Percentiles rank a stretch among this genome's conserved stretches.
These are phyloP conservation scores for Papilio xuthus DNA, from an alignment of 1,140 invertebrate species.

Conservation along the genomic window DNA sequence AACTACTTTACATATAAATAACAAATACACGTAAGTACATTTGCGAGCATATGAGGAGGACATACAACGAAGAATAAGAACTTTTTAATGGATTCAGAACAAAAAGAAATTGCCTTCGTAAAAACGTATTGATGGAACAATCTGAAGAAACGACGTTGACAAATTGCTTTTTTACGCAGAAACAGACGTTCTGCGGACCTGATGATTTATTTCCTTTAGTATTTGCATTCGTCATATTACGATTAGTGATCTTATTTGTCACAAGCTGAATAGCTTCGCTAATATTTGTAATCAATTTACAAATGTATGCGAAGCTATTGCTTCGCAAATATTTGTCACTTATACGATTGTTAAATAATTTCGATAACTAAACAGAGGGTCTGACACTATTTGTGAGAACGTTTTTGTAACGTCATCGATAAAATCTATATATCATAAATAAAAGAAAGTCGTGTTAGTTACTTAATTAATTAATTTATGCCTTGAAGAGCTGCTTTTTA, in stretches of 20 bases:
- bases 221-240: slow-evolving; percentile 34
- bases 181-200: slow-evolving; percentile 24
- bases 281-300: too few relatives aligned
- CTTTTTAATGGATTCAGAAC: slow-evolving; percentile 36
- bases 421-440: too few relatives aligned
- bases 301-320: too few relatives aligned
- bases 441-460: too few relatives aligned
- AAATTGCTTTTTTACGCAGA: slow-evolving; percentile 35
- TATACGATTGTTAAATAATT: too few relatives aligned
- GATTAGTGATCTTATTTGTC: slow-evolving; percentile 18
- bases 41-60: not conserved
- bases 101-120: slow-evolving; percentile 36
- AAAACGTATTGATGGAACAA: slow-evolving; percentile 35
- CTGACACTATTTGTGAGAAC: too few relatives aligned
- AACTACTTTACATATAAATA: slow-evolving; percentile 7
- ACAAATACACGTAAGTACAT: not conserved
- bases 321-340: too few relatives aligned
- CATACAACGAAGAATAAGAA: slow-evolving; percentile 23
- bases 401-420: too few relatives aligned
- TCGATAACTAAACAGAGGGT: too few relatives aligned
- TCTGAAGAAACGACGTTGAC: slow-evolving; percentile 32
- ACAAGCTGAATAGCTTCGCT: not conserved
- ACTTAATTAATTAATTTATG: too few relatives aligned
- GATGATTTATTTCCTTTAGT: slow-evolving; percentile 28
- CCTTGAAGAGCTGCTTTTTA: too few relatives aligned